Conservation (phyloP, 2,797 vertebrate species). For the Podarcis lilfordi region DNA sequence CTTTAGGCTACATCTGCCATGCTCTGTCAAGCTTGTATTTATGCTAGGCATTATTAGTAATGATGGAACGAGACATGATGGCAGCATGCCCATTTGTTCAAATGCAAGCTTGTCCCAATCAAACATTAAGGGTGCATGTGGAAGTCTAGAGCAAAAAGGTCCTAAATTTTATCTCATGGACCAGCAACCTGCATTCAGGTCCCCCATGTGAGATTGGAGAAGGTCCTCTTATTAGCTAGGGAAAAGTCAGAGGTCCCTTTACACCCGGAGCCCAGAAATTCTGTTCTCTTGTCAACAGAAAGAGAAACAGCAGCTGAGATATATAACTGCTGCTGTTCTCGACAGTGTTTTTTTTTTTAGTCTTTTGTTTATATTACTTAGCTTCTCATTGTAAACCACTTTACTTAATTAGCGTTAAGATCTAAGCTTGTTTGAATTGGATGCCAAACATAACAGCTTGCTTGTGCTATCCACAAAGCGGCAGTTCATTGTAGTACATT, state of each 20-base stretch:
- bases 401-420: too few species aligned
- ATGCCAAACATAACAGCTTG: too few species aligned
- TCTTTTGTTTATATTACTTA: neutral
- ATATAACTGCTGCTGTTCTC: neutral
- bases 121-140: neutral
- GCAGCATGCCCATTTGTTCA: neutral
- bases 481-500: neutral
- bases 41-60: neutral
- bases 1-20: neutral
- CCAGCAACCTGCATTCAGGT: neutral
- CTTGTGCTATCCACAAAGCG: neutral
- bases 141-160: neutral
- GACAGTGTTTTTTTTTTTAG: neutral
- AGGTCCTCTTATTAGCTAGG: too few species aligned
- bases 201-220: too few species aligned
- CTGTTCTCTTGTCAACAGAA: neutral
- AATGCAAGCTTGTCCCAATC: neutral
- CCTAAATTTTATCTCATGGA: neutral
- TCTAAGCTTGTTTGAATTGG: too few species aligned
- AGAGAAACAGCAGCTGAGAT: neutral
- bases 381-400: too few species aligned
- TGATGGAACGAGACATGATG: neutral
- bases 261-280: neutral
- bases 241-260: neutral
- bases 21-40: neutral